A percentile compares a stretch with the other conserved stretches of the same genome.
These are phyloP conservation scores for Chorisops tibialis DNA, from an alignment of 2,888 invertebrate species.

Conservation along the genomic window DNA sequence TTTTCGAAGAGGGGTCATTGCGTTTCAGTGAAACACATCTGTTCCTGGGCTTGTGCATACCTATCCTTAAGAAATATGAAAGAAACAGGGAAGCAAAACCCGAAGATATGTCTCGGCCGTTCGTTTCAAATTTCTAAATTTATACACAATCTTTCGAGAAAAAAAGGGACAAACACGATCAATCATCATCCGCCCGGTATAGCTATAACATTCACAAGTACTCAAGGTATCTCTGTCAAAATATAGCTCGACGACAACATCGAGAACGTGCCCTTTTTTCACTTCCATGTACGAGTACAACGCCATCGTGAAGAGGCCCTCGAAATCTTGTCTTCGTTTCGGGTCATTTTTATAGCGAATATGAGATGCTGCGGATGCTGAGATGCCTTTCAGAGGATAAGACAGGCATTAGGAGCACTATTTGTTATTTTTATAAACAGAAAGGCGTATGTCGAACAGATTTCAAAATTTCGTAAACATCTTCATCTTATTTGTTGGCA, in stretches of 20 bases:
- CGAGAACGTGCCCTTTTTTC: constrained; percentile 30
- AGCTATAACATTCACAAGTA: constrained; percentile 11
- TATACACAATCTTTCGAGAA: neutral
- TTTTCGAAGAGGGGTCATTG: constrained; percentile 27
- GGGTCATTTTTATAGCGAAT: neutral
- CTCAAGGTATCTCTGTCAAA: constrained; percentile 28
- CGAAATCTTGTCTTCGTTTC: neutral
- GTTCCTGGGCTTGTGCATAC: neutral
- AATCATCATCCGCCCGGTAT: constrained; percentile 28
- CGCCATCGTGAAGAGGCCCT: neutral
- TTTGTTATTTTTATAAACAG: constrained; percentile 24
- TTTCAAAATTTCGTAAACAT: too few relatives aligned
- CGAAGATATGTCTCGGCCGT: constrained; percentile 4
- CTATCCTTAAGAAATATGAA: neutral
- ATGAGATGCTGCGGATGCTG: neutral
- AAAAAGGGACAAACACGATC: constrained; percentile 24
- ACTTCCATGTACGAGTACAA: neutral
- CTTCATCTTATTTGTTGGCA: too few relatives aligned
- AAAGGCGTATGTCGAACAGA: constrained; percentile 13
- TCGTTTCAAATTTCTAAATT: constrained; percentile 15
- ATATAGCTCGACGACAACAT: constrained; percentile 26
- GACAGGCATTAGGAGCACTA: neutral
- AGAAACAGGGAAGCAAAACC: neutral
- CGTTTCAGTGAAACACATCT: constrained; percentile 10
- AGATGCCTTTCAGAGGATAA: neutral